Conservation (phyloP, 64 coral and sea anemone genomes). For the Orbicella faveolata region DNA sequence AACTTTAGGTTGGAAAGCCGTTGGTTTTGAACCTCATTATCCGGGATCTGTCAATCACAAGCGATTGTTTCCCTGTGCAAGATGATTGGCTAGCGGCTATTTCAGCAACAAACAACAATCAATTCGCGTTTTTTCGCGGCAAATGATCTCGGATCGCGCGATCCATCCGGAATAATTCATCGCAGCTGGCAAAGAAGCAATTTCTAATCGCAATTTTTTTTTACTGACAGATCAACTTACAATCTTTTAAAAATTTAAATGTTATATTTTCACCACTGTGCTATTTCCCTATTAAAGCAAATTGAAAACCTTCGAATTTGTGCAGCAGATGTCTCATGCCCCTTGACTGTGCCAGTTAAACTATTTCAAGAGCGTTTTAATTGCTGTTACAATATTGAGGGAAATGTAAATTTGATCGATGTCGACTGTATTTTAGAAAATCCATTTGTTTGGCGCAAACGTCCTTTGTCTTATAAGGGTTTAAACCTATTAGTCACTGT, state of each 20-base stretch:
- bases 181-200: neutral
- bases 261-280: neutral
- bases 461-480: neutral
- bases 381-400: slow-evolving; percentile 21
- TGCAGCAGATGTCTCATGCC: neutral
- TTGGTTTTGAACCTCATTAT: slow-evolving; percentile 50
- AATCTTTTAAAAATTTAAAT: neutral
- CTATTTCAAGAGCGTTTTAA: slow-evolving; percentile 38
- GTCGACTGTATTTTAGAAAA: neutral
- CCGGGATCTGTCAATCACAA: slow-evolving; percentile 64
- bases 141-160: neutral
- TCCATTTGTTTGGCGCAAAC: slow-evolving; percentile 1
- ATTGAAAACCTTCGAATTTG: neutral
- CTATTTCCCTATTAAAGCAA: neutral
- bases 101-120: slow-evolving; percentile 52
- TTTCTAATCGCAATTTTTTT: neutral
- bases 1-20: slow-evolving; percentile 36
- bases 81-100: slow-evolving; percentile 48
- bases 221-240: neutral
- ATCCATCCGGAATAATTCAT: neutral
- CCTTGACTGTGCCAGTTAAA: neutral
- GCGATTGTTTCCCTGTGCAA: slow-evolving; percentile 40
- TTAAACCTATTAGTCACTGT: neutral
- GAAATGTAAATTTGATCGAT: slow-evolving; percentile 27
- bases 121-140: slow-evolving; percentile 22